These are phyloP conservation scores for Cyclura pinguis DNA, from an alignment of 2,797 vertebrate genomes.

Conservation along the genomic window DNA sequence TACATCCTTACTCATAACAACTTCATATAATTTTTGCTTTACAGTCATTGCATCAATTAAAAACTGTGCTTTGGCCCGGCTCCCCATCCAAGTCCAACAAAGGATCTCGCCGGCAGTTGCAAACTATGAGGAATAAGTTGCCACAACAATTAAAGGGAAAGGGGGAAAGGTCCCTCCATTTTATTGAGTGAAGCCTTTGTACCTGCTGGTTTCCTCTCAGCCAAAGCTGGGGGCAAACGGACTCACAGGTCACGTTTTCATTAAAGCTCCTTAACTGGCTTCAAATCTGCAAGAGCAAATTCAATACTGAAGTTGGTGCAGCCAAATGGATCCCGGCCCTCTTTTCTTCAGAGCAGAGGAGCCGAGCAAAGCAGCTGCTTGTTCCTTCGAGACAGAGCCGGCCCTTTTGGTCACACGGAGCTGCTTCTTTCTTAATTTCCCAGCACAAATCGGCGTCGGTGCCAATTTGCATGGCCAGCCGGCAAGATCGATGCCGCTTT, in stretches of 20 bases:
- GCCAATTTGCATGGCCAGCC: not conserved
- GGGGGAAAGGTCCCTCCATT: not conserved
- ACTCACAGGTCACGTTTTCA: not conserved
- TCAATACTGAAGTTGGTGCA: not conserved
- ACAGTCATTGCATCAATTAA: not conserved
- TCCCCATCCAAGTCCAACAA: not conserved
- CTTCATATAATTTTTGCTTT: too few species aligned
- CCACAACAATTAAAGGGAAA: not conserved
- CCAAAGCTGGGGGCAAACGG: not conserved
- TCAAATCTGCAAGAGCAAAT: not conserved
- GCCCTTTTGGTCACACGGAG: not conserved
- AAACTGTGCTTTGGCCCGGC: not conserved
- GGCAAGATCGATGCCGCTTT: not conserved
- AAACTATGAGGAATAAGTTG: not conserved
- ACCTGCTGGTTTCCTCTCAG: not conserved
- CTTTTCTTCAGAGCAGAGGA: not conserved
- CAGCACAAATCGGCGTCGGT: not conserved
- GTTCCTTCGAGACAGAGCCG: not conserved
- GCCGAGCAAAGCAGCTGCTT: not conserved
- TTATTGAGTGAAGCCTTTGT: not conserved
- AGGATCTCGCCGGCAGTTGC: not conserved
- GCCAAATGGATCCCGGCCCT: not conserved
- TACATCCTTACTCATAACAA: too few species aligned
- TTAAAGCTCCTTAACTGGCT: not conserved
- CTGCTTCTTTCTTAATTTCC: not conserved